A percentile compares a stretch with the other conserved stretches of the same genome.
Conservation (phyloP, 2,113 vertebrate species). For the Boulengeromyrus knoepffleri region DNA sequence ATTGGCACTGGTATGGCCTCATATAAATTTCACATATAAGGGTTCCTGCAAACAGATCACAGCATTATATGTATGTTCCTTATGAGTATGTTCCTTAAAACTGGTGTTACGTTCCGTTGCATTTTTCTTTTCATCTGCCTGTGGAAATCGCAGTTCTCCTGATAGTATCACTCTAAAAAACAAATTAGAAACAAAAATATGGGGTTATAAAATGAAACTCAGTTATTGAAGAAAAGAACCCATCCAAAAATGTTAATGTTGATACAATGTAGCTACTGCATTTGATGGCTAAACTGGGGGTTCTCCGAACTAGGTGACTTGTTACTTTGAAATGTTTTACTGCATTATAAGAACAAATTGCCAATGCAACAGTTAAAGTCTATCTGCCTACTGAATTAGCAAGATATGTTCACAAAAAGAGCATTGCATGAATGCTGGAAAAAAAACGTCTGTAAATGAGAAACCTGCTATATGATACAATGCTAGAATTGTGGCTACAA, state of each 20-base stretch:
- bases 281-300: not conserved
- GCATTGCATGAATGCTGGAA: not conserved
- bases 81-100: not conserved
- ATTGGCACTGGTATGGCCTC: not conserved
- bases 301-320: not conserved
- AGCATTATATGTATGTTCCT: not conserved
- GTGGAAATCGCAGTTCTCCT: not conserved
- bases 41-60: not conserved
- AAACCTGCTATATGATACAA: not conserved
- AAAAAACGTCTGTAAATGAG: not conserved
- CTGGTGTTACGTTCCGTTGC: not conserved
- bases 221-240: not conserved
- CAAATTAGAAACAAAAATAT: not conserved
- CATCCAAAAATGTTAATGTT: not conserved
- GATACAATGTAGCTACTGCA: not conserved
- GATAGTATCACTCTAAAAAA: not conserved
- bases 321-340: not conserved
- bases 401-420: not conserved
- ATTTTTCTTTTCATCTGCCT: not conserved
- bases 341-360: not conserved
- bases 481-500: not conserved
- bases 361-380: not conserved
- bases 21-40: not conserved
- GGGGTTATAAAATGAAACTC: not conserved
- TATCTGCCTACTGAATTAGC: not conserved